Conservation (phyloP, 2,797 vertebrate genomes). For the Scomberomorus guttatus region DNA sequence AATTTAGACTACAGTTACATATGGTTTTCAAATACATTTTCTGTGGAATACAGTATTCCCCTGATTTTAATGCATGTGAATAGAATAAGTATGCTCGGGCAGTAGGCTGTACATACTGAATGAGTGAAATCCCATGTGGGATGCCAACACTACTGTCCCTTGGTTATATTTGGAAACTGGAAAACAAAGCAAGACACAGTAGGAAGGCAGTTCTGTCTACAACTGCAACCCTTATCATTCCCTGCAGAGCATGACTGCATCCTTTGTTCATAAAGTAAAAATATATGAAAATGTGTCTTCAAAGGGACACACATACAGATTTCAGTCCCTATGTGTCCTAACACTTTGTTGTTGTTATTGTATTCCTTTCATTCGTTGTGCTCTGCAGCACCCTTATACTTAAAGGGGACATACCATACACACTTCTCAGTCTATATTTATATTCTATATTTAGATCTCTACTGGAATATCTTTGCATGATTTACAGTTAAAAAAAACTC, state of each 20-base stretch:
- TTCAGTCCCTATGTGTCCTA: neutral
- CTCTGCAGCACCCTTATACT: too few species aligned
- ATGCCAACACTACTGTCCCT: conserved; percentile 31
- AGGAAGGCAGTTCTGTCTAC: conserved; percentile 27
- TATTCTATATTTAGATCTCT: neutral
- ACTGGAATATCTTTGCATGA: neutral
- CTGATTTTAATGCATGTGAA: neutral
- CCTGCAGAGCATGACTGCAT: neutral
- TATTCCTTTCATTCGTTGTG: neutral
- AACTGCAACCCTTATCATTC: neutral
- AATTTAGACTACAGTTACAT: conserved; percentile 17
- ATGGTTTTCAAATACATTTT: conserved; percentile 3
- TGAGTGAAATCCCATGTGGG: conserved; percentile 30
- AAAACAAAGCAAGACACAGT: conserved; percentile 54
- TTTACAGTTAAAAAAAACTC: neutral
- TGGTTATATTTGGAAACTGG: conserved; percentile 63
- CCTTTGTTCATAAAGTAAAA: conserved; percentile 27
- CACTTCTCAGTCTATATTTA: neutral
- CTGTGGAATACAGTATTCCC: neutral
- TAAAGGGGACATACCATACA: neutral
- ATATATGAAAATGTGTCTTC: neutral
- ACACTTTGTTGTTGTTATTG: neutral
- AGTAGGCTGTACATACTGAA: neutral
- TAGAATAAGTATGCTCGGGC: neutral
- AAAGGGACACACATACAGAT: neutral